Evolutionary conservation across 2,888 invertebrate genomes (phyloP).

Genomic region (Gisinianus flammeolus): DNA sequence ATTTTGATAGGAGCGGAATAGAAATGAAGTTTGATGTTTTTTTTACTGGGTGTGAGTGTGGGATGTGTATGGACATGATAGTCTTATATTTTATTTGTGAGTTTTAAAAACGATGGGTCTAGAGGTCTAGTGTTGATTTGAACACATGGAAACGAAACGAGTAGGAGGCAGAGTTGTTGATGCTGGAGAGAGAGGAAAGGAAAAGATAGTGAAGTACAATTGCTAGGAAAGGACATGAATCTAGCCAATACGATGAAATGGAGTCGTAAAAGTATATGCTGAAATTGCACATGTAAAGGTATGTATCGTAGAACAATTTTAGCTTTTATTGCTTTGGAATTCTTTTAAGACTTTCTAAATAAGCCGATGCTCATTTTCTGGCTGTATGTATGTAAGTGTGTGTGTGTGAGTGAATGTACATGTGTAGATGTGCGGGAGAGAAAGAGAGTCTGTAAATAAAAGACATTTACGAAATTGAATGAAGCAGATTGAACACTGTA

Average conservation of each 20-base stretch:
- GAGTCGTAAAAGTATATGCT: slow-evolving; percentile 23
- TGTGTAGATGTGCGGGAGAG: too few species aligned
- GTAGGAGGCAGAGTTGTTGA: background rate
- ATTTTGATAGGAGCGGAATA: too few species aligned
- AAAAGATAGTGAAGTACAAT: slow-evolving; percentile 13
- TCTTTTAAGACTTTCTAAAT: slow-evolving; percentile 42
- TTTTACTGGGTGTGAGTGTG: too few species aligned
- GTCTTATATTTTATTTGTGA: too few species aligned
- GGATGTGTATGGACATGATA: too few species aligned
- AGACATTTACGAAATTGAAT: slow-evolving; percentile 28
- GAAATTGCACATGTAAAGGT: slow-evolving; percentile 25
- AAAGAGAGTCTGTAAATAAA: slow-evolving; percentile 18
- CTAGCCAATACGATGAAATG: slow-evolving; percentile 12
- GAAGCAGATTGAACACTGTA: slow-evolving; percentile 26
- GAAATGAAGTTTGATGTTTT: too few species aligned
- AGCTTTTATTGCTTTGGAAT: slow-evolving; percentile 44
- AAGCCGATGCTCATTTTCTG: slow-evolving; percentile 9
- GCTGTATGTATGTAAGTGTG: background rate
- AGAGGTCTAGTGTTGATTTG: too few species aligned
- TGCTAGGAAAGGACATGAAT: slow-evolving; percentile 7
- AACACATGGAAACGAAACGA: too few species aligned
- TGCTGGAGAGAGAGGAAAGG: background rate
- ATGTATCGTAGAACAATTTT: slow-evolving; percentile 36
- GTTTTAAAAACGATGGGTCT: too few species aligned
- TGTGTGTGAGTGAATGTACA: too few species aligned